Percentiles rank a stretch among this genome's conserved stretches.
phyloP scores from a whole-genome alignment of 2,797 vertebrate genomes.

The Etheostoma nigrum region DNA sequence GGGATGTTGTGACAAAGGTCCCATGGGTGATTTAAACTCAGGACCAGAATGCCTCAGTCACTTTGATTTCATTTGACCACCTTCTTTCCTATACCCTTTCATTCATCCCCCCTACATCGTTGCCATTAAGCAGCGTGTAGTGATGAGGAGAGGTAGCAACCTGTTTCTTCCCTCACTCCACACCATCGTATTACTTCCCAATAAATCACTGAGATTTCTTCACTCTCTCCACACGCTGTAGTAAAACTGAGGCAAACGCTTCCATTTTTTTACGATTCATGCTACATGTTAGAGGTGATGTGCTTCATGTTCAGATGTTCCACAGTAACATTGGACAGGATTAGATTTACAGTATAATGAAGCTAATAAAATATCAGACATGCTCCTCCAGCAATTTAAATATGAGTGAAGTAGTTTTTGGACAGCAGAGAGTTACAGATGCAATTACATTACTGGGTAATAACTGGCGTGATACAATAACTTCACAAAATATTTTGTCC shows the following conservation, averaged over 20 bases:
- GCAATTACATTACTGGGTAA: constrained; percentile 29
- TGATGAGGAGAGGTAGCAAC: constrained; percentile 34
- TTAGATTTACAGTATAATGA: constrained; percentile 64
- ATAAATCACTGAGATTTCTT: constrained; percentile 56
- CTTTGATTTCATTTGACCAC: constrained; percentile 10
- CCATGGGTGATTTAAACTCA: background rate
- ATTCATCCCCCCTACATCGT: constrained; percentile 27
- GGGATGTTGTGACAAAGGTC: background rate
- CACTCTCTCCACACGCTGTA: constrained; percentile 18
- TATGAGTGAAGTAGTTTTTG: constrained; percentile 30
- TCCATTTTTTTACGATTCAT: constrained; percentile 50
- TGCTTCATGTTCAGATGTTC: constrained; percentile 54
- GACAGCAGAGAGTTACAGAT: constrained; percentile 37
- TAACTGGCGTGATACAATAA: background rate
- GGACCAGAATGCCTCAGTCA: constrained; percentile 3
- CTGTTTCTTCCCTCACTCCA: constrained; percentile 12
- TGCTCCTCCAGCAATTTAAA: constrained; percentile 45
- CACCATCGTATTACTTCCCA: constrained; percentile 32
- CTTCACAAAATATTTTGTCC: background rate
- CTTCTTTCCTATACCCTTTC: constrained; percentile 12
- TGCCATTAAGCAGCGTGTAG: constrained; percentile 40
- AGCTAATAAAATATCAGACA: constrained; percentile 53
- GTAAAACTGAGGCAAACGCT: constrained; percentile 65
- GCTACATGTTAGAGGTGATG: constrained; percentile 41
- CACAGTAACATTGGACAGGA: constrained; percentile 25